These are phyloP conservation scores for Alloplasta piceator DNA, from an alignment of 2,888 invertebrate species.

Conservation along the genomic window DNA sequence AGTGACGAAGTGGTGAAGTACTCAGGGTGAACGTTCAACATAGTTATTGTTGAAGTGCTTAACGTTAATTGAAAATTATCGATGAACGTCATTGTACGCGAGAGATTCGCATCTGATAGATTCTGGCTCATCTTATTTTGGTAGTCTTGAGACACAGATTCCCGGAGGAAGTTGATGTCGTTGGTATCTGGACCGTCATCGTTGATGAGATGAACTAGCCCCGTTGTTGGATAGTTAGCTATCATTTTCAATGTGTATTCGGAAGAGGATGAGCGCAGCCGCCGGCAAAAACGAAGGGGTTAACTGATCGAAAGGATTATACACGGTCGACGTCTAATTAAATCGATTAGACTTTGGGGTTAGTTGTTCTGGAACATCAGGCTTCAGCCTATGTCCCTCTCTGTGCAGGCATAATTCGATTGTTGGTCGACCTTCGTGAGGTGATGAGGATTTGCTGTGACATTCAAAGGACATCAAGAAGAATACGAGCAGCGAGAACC, in stretches of 20 bases:
- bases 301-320: conserved; percentile 72
- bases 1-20: conserved; percentile 25
- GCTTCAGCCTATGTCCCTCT: conserved; percentile 47
- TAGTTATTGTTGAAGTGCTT: neutral
- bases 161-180: conserved; percentile 3
- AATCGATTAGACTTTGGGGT: conserved; percentile 81
- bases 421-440: conserved; percentile 29
- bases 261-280: conserved; percentile 17
- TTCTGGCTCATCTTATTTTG: too few relatives aligned
- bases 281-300: conserved; percentile 62
- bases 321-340: conserved; percentile 76
- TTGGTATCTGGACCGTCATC: conserved; percentile 1
- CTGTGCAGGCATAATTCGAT: neutral
- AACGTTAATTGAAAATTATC: too few relatives aligned
- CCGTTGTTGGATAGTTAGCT: conserved; percentile 7
- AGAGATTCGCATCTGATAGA: too few relatives aligned
- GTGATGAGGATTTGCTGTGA: conserved; percentile 35
- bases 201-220: conserved; percentile 11
- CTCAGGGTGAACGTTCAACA: conserved; percentile 14
- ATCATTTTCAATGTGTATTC: conserved; percentile 4
- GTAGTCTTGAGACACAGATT: conserved; percentile 45
- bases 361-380: conserved; percentile 80
- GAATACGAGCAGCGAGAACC: conserved; percentile 58
- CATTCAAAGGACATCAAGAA: conserved; percentile 58
- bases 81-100: too few relatives aligned